Conservation (phyloP, 1,140 invertebrate species). For the Anoplophora glabripennis region DNA sequence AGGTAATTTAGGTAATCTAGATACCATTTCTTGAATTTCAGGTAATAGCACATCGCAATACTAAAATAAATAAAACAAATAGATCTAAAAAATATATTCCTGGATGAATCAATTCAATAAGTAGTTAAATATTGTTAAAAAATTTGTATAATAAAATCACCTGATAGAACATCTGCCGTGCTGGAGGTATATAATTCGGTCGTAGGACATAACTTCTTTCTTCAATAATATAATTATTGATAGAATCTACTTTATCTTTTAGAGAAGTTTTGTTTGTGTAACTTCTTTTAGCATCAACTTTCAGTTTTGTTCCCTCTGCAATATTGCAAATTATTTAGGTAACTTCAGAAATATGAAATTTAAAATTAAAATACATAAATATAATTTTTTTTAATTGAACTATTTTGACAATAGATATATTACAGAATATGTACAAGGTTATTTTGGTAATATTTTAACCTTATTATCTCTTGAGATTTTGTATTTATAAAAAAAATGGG, state of each 20-base stretch:
- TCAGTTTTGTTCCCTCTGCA: conserved; percentile 55
- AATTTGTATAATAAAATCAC: conserved; percentile 48
- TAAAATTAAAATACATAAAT: too few relatives aligned
- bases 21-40: conserved; percentile 78
- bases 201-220: conserved; percentile 58
- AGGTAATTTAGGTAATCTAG: conserved; percentile 61
- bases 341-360: too few relatives aligned
- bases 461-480: too few relatives aligned
- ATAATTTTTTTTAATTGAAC: too few relatives aligned
- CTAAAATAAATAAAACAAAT: conserved; percentile 29
- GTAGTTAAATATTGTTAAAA: conserved; percentile 6
- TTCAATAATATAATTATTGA: conserved; percentile 18
- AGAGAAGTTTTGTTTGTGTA: conserved; percentile 50
- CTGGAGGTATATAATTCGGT: conserved; percentile 68
- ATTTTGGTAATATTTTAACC: too few relatives aligned
- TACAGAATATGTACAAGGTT: too few relatives aligned
- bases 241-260: conserved; percentile 40
- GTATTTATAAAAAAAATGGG: too few relatives aligned
- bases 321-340: too few relatives aligned
- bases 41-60: conserved; percentile 76
- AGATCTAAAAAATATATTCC: conserved; percentile 11
- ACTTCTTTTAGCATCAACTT: conserved; percentile 57
- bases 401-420: too few relatives aligned
- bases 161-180: conserved; percentile 80
- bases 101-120: not conserved